These are phyloP conservation scores for Corythaeola cristata DNA, from an alignment of 2,113 vertebrate species.

Conservation along the genomic window DNA sequence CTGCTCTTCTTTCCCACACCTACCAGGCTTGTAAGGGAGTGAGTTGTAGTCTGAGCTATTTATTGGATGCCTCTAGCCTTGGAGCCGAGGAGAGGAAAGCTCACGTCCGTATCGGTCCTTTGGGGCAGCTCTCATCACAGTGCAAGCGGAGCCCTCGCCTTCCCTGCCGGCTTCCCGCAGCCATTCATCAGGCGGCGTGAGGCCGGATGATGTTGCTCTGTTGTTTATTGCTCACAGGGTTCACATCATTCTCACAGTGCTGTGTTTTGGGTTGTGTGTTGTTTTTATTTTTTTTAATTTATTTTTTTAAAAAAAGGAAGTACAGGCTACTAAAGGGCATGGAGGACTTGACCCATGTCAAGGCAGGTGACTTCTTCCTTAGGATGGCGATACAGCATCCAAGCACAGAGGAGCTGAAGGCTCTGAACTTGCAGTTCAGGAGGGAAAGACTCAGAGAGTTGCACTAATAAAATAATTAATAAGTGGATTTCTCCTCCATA, in stretches of 20 bases:
- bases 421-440: not conserved
- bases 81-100: conserved; percentile 42
- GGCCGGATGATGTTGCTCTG: not conserved
- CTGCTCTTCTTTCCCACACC: not conserved
- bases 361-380: not conserved
- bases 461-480: not conserved
- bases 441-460: not conserved
- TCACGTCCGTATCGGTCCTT: conserved; percentile 13
- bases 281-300: too few species aligned
- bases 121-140: conserved; percentile 39
- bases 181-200: not conserved
- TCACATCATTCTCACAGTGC: conserved; percentile 8
- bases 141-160: not conserved
- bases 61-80: conserved; percentile 36
- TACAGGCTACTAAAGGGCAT: not conserved
- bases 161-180: not conserved
- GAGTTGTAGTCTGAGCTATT: conserved; percentile 47
- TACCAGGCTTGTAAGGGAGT: not conserved
- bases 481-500: not conserved
- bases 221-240: conserved; percentile 52
- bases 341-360: not conserved
- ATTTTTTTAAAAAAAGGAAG: not conserved
- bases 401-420: not conserved
- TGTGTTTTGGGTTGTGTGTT: not conserved
- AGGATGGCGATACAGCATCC: not conserved